A percentile compares a stretch with the other conserved stretches of the same genome.
phyloP scores from a whole-genome alignment of 2,797 vertebrate species.

The Dermochelys coriacea region DNA sequence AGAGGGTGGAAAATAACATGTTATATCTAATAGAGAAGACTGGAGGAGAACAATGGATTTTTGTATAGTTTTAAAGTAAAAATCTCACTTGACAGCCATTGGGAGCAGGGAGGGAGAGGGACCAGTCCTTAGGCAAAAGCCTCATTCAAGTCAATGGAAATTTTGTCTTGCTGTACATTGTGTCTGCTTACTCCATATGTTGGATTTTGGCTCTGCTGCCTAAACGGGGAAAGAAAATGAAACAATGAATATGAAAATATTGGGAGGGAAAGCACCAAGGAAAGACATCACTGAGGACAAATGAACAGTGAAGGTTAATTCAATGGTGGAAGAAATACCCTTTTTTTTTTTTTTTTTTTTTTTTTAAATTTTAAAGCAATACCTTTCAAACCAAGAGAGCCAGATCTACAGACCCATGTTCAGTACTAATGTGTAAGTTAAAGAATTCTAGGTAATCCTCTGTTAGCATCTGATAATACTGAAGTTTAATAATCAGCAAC shows the following conservation, averaged over 20 bases:
- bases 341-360: too few species aligned
- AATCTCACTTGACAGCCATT: not conserved
- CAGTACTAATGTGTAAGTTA: not conserved
- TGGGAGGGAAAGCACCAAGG: not conserved
- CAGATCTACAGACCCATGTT: conserved; percentile 7
- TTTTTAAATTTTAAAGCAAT: not conserved
- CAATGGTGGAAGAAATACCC: conserved; percentile 4
- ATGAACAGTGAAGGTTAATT: conserved; percentile 10
- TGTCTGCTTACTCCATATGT: not conserved
- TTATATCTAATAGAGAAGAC: conserved; percentile 17
- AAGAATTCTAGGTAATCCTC: not conserved
- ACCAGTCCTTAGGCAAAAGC: not conserved
- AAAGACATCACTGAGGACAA: not conserved
- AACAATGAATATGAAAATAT: not conserved
- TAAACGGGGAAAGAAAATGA: not conserved
- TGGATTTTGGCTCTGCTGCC: not conserved
- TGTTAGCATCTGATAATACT: not conserved
- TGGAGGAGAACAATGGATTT: not conserved
- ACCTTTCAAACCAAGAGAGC: conserved; percentile 10
- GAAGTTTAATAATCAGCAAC: not conserved
- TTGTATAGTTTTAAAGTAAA: not conserved
- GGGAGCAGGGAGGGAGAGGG: not conserved
- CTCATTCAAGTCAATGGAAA: not conserved
- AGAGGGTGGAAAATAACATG: conserved; percentile 40
- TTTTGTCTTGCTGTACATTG: not conserved